Evolutionary conservation across 2,888 invertebrate genomes (phyloP).

Genomic region (Tipula helvola): DNA sequence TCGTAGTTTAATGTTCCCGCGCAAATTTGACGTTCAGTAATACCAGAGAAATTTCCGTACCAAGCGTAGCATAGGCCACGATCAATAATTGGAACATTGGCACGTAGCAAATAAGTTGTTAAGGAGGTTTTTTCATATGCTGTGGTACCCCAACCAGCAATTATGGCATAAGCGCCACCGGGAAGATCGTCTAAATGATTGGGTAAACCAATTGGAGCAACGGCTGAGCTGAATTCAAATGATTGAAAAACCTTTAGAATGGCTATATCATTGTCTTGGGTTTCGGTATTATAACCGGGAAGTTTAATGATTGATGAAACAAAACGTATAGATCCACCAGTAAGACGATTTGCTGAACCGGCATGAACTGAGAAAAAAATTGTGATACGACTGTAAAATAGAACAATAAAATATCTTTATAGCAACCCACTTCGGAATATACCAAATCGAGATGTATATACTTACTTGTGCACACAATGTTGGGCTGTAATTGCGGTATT

Average conservation of each 20-base stretch:
- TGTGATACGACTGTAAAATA: not conserved
- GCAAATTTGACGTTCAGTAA: not conserved
- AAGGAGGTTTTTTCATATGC: not conserved
- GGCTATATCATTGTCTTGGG: not conserved
- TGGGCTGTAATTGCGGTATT: conserved; percentile 20
- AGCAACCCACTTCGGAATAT: too few species aligned
- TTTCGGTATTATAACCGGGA: not conserved
- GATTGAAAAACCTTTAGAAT: not conserved
- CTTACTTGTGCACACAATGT: conserved; percentile 17
- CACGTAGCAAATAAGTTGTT: not conserved
- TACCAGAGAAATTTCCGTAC: not conserved
- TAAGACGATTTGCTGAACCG: not conserved
- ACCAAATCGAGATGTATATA: too few species aligned
- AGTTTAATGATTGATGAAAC: not conserved
- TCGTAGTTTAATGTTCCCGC: not conserved
- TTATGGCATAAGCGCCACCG: not conserved
- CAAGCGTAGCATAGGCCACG: not conserved
- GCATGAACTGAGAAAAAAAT: not conserved
- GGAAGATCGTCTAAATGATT: not conserved
- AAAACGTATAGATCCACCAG: not conserved
- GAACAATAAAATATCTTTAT: too few species aligned
- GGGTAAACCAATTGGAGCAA: not conserved
- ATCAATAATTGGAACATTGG: not conserved
- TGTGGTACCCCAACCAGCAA: not conserved
- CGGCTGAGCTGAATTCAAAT: not conserved